These are phyloP conservation scores for Girardia tigrina DNA, from an alignment of 2,888 invertebrate genomes.

Conservation along the genomic window DNA sequence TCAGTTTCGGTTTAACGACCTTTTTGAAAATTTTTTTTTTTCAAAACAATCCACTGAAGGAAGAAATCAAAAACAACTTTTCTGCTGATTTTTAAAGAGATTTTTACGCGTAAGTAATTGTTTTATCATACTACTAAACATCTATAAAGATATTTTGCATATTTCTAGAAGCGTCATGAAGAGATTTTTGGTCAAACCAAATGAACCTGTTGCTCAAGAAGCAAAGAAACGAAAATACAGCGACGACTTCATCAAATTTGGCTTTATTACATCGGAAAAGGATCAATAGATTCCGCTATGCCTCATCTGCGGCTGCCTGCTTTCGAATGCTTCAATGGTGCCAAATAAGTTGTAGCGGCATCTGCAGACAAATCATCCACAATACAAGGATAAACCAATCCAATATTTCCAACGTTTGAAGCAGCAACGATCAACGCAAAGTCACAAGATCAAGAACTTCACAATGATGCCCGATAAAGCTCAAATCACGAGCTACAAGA, in stretches of 20 bases:
- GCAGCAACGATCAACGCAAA: background rate
- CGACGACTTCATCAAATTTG: background rate
- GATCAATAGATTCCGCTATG: background rate
- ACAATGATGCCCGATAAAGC: background rate
- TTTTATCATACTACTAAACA: no score
- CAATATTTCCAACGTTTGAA: background rate
- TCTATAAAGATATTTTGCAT: no score
- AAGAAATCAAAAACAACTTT: no score
- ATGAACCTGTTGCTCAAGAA: background rate
- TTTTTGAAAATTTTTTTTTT: no score
- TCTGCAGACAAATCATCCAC: background rate
- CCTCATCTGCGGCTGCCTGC: background rate
- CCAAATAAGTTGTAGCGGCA: background rate
- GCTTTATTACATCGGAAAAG: slow-evolving; percentile 2
- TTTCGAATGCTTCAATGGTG: background rate
- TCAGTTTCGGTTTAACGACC: no score
- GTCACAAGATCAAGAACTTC: background rate
- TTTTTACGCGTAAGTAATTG: no score
- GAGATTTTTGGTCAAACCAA: background rate
- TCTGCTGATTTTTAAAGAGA: no score
- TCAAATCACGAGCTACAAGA: background rate
- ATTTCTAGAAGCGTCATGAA: background rate
- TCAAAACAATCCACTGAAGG: no score
- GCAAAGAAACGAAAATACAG: background rate
- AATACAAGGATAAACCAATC: background rate